Evolutionary conservation across 2,113 vertebrate species (phyloP).

Genomic region (Gopherus evgoodei): DNA sequence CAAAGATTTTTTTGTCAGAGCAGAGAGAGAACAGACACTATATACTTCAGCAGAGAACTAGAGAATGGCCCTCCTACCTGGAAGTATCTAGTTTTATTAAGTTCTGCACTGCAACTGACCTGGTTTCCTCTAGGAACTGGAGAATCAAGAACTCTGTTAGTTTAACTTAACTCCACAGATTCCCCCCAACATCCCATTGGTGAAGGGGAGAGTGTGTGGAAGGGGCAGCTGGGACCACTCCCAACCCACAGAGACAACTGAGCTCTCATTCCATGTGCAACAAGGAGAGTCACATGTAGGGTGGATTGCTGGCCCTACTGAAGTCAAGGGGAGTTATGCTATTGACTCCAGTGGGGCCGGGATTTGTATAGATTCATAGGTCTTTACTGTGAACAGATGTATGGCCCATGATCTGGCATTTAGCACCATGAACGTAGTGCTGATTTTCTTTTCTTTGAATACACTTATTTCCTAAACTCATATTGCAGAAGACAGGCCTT

Average conservation of each 20-base stretch:
- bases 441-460: neutral
- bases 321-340: neutral
- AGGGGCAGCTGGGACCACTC: neutral
- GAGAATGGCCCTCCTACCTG: neutral
- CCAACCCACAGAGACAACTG: neutral
- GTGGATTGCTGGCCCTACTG: neutral
- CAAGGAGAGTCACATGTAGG: neutral
- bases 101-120: neutral
- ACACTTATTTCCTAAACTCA: neutral
- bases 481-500: neutral
- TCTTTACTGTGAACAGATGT: neutral
- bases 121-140: neutral
- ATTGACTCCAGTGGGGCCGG: neutral
- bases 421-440: neutral
- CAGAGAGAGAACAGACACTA: neutral
- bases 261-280: neutral
- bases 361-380: fast-evolving
- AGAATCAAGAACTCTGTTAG: neutral
- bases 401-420: neutral
- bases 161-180: neutral
- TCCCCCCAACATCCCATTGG: neutral
- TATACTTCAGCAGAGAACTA: neutral
- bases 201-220: neutral
- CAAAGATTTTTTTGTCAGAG: neutral
- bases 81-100: neutral